Percentiles rank a stretch among this genome's conserved stretches.
phyloP scores from a whole-genome alignment of 1,140 invertebrate species.

The Zelostemma sp. region DNA sequence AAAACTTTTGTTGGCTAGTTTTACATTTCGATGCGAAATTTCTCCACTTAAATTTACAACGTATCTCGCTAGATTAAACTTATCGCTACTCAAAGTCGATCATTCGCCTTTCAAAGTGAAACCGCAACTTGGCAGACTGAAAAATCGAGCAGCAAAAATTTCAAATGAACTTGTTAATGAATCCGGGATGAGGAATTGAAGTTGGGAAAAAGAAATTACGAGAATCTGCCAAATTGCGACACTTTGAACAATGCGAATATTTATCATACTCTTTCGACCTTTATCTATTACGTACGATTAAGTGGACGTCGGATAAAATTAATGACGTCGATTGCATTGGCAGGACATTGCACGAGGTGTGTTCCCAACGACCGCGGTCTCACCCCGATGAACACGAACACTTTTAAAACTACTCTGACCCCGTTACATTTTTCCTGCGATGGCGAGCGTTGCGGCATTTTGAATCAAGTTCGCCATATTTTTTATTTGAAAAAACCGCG shows the following conservation, averaged over 20 bases:
- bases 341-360: conserved; percentile 58
- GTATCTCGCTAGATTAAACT: not conserved
- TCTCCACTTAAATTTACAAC: not conserved
- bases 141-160: too few relatives aligned
- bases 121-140: too few relatives aligned
- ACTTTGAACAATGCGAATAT: too few relatives aligned
- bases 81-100: too few relatives aligned
- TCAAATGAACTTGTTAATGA: too few relatives aligned
- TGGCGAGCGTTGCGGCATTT: not conserved
- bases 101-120: too few relatives aligned
- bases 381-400: conserved; percentile 7
- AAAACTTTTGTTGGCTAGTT: too few relatives aligned
- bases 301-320: conserved; percentile 28
- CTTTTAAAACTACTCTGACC: conserved; percentile 7
- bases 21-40: not conserved
- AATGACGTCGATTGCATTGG: conserved; percentile 58
- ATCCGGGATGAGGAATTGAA: too few relatives aligned
- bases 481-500: too few relatives aligned
- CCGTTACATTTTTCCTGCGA: conserved; percentile 5
- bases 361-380: conserved; percentile 10
- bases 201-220: too few relatives aligned
- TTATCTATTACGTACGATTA: conserved; percentile 26
- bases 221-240: too few relatives aligned
- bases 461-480: not conserved
- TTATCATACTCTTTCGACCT: conserved; percentile 31